A percentile compares a stretch with the other conserved stretches of the same genome.
Conservation (phyloP, 2,113 vertebrate genomes). For the Salvelinus namaycush region DNA sequence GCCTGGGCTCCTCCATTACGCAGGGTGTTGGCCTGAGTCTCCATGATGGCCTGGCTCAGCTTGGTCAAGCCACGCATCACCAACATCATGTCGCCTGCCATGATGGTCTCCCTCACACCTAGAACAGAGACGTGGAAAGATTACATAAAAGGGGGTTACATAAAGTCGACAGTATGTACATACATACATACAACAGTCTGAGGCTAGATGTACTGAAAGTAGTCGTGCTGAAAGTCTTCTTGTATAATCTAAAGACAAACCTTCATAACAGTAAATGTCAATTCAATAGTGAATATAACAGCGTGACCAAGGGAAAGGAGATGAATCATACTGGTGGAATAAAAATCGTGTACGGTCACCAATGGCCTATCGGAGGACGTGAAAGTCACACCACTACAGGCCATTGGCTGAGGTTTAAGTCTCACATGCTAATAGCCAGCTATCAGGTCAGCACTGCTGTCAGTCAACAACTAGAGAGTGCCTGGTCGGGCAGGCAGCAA, state of each 20-base stretch:
- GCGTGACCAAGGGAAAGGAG: no score
- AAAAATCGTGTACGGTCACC: no score
- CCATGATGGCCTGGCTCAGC: slow-evolving; percentile 84
- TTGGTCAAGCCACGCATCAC: slow-evolving; percentile 88
- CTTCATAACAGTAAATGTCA: no score
- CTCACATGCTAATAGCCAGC: neutral
- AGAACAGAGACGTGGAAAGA: neutral
- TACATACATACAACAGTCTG: no score
- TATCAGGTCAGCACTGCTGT: neutral
- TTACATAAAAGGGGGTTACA: no score
- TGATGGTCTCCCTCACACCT: slow-evolving; percentile 46
- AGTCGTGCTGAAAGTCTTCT: no score
- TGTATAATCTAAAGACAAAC: no score
- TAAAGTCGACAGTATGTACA: no score
- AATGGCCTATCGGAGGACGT: no score
- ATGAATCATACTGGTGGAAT: no score
- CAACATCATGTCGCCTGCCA: slow-evolving; percentile 85
- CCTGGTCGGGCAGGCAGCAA: neutral
- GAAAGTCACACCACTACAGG: neutral
- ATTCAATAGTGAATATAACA: no score
- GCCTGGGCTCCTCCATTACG: slow-evolving; percentile 67
- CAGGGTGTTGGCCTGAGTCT: slow-evolving; percentile 79
- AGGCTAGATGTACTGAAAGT: no score
- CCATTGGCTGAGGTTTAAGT: neutral
- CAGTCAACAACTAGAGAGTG: slow-evolving; percentile 9